Conservation (phyloP, 2,797 vertebrate species). For the Mus caroli region DNA sequence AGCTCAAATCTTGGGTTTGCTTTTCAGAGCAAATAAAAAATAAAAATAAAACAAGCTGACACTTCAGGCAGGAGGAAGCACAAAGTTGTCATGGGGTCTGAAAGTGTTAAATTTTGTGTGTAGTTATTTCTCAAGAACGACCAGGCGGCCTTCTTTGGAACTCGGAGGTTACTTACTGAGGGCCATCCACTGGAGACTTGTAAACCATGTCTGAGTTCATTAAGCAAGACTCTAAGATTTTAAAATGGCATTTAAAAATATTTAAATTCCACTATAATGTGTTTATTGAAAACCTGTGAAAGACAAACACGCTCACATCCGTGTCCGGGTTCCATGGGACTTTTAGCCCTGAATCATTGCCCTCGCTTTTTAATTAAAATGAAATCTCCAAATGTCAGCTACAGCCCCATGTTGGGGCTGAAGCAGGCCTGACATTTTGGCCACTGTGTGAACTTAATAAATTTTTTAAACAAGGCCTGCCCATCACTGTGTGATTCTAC, state of each 20-base stretch:
- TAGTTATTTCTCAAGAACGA: not conserved
- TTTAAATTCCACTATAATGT: slow-evolving; percentile 39
- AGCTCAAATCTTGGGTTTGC: not conserved
- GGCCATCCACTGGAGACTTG: not conserved
- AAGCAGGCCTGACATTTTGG: slow-evolving; percentile 63
- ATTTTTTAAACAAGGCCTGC: slow-evolving; percentile 56
- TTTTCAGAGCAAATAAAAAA: not conserved
- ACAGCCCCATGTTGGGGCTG: not conserved
- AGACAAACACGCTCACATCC: not conserved
- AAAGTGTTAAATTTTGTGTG: not conserved
- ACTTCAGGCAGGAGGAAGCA: not conserved
- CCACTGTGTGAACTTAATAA: slow-evolving; percentile 33
- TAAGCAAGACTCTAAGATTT: slow-evolving; percentile 14
- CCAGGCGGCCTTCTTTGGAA: not conserved
- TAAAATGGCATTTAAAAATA: slow-evolving; percentile 49
- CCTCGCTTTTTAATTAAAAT: slow-evolving; percentile 74
- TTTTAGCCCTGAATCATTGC: slow-evolving; percentile 24
- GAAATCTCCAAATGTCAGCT: slow-evolving; percentile 61
- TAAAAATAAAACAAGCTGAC: not conserved
- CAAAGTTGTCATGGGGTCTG: not conserved
- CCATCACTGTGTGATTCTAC: slow-evolving; percentile 34
- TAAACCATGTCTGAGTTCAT: not conserved
- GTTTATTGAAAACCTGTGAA: slow-evolving; percentile 51
- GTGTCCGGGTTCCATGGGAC: not conserved
- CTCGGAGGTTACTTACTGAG: not conserved